phyloP scores from a whole-genome alignment of 2,888 invertebrate genomes.

The Ormyrus rosae region DNA sequence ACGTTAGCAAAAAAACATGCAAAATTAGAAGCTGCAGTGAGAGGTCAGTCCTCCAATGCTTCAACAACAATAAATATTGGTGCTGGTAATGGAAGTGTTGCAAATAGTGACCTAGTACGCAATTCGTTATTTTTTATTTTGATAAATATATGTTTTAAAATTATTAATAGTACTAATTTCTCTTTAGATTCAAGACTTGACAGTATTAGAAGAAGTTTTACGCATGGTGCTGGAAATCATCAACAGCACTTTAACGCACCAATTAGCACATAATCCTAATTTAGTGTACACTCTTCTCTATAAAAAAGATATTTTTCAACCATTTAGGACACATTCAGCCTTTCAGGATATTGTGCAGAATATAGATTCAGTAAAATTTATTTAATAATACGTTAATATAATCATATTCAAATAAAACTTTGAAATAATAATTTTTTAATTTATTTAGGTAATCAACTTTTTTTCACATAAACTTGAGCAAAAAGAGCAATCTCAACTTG shows the following conservation, averaged over 20 bases:
- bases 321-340: constrained; percentile 90
- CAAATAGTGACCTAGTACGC: constrained; percentile 69
- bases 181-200: constrained; percentile 88
- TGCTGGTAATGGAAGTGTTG: constrained; percentile 63
- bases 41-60: constrained; percentile 60
- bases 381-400: not conserved
- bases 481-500: constrained; percentile 80
- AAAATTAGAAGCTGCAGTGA: constrained; percentile 78
- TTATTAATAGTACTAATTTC: constrained; percentile 12
- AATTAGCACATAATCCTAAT: constrained; percentile 91
- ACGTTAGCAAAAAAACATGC: constrained; percentile 92
- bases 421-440: constrained; percentile 18
- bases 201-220: constrained; percentile 95
- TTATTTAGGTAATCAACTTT: constrained; percentile 81
- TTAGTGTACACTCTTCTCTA: constrained; percentile 97
- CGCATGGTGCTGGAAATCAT: constrained; percentile 98
- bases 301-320: constrained; percentile 92
- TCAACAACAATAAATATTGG: constrained; percentile 61
- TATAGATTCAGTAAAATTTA: constrained; percentile 88
- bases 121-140: constrained; percentile 7
- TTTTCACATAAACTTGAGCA: constrained; percentile 82
- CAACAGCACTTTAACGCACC: constrained; percentile 94
- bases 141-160: constrained; percentile 13
- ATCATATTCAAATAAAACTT: not conserved
- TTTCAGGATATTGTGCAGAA: constrained; percentile 97